Evolutionary conservation across 2,113 vertebrate species (phyloP).

Genomic region (Misgurnus mizolepis): DNA sequence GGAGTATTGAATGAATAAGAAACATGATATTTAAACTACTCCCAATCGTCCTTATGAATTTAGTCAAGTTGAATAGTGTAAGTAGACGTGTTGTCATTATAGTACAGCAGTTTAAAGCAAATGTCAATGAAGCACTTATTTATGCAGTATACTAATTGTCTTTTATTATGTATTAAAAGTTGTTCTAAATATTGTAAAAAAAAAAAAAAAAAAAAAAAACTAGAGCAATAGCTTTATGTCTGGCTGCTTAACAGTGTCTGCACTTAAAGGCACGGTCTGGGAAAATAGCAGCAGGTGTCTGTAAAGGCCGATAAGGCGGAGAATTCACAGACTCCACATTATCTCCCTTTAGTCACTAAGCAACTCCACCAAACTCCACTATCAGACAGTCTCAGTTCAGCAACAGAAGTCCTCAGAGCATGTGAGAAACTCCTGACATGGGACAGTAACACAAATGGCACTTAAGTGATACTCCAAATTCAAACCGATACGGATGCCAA

Average conservation of each 20-base stretch:
- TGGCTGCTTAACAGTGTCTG: neutral
- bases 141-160: neutral
- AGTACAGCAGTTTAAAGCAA: neutral
- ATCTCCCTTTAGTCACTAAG: conserved; percentile 18
- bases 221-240: conserved; percentile 8
- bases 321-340: conserved; percentile 12
- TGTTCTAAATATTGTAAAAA: neutral
- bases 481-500: neutral
- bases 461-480: neutral
- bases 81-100: neutral
- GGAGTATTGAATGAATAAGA: neutral
- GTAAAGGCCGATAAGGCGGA: conserved; percentile 37
- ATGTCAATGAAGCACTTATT: neutral
- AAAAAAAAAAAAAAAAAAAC: neutral
- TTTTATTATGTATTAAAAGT: conserved; percentile 17
- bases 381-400: conserved; percentile 17
- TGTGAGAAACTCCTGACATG: neutral
- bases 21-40: neutral
- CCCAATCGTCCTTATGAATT: neutral
- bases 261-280: conserved; percentile 18
- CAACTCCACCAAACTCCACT: neutral
- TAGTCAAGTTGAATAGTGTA: neutral
- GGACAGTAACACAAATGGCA: neutral
- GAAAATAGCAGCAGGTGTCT: conserved; percentile 42
- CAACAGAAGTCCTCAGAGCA: neutral